A percentile compares a stretch with the other conserved stretches of the same genome.
phyloP scores from a whole-genome alignment of 2,797 vertebrate genomes.

The Dallia pectoralis region DNA sequence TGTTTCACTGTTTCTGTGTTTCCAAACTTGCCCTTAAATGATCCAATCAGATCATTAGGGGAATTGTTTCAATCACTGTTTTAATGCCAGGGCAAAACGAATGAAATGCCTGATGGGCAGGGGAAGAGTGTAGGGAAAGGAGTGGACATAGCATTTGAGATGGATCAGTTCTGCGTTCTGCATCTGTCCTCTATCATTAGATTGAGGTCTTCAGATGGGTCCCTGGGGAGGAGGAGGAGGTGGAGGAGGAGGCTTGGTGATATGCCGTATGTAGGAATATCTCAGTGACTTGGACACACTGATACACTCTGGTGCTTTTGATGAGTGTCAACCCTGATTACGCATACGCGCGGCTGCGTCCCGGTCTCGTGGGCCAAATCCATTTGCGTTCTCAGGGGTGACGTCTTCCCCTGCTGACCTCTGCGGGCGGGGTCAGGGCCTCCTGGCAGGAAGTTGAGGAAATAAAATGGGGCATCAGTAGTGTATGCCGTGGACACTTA shows the following conservation, averaged over 20 bases:
- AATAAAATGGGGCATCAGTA: slow-evolving; percentile 19
- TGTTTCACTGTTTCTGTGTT: too few species aligned
- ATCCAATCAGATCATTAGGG: too few species aligned
- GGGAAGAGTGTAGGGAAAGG: background rate
- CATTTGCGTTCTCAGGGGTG: slow-evolving; percentile 6
- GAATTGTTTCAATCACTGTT: too few species aligned
- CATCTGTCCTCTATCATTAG: too few species aligned
- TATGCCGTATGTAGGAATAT: background rate
- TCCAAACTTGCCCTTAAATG: too few species aligned
- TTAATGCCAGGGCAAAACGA: too few species aligned
- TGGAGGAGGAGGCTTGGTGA: background rate
- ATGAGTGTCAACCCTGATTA: background rate
- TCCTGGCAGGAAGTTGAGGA: background rate
- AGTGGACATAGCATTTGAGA: background rate
- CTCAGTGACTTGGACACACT: too few species aligned
- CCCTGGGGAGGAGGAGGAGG: background rate
- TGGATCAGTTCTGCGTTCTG: background rate
- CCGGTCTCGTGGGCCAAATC: background rate
- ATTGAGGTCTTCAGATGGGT: too few species aligned
- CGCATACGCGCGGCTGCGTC: background rate
- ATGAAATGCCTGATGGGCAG: background rate
- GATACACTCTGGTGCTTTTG: background rate
- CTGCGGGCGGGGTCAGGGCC: background rate
- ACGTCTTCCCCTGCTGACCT: slow-evolving; percentile 2
- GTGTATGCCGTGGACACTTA: slow-evolving; percentile 21